phyloP scores from a whole-genome alignment of 2,888 invertebrate genomes.

The Elysia crispata region DNA sequence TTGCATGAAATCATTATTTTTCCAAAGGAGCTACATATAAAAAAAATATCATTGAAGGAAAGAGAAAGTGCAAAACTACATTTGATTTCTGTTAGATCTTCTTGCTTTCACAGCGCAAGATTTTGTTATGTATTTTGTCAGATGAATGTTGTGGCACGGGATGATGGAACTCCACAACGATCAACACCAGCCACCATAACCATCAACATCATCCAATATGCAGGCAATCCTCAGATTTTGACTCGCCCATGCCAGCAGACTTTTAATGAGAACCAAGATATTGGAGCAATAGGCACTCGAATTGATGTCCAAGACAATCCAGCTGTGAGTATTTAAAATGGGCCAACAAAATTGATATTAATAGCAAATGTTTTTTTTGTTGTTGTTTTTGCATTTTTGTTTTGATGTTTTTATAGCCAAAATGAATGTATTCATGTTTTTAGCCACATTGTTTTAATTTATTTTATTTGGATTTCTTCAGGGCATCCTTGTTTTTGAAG shows the following conservation, averaged over 20 bases:
- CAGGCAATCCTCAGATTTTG: constrained; percentile 52
- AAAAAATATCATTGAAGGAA: too few species aligned
- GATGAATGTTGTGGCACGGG: constrained; percentile 60
- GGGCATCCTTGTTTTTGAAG: constrained; percentile 65
- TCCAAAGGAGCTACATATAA: too few species aligned
- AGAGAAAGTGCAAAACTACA: too few species aligned
- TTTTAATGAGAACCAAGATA: constrained; percentile 50
- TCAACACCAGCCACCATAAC: constrained; percentile 56
- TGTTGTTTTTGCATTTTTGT: too few species aligned
- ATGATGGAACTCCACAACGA: constrained; percentile 61
- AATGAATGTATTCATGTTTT: too few species aligned
- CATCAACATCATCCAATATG: constrained; percentile 61
- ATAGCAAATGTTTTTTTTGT: too few species aligned
- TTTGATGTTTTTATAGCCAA: too few species aligned
- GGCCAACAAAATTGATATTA: too few species aligned
- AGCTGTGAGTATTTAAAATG: too few species aligned
- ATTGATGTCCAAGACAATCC: constrained; percentile 24
- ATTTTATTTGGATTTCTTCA: constrained; percentile 45
- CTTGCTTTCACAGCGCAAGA: not conserved
- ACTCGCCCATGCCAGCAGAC: constrained; percentile 46
- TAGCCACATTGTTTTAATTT: not conserved
- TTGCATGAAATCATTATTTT: too few species aligned
- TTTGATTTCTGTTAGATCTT: not conserved
- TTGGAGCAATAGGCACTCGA: constrained; percentile 35
- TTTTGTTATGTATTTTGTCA: constrained; percentile 43